Evolutionary conservation across 1,140 invertebrate species (phyloP).

Genomic region (Scaptomyza hsui): DNA sequence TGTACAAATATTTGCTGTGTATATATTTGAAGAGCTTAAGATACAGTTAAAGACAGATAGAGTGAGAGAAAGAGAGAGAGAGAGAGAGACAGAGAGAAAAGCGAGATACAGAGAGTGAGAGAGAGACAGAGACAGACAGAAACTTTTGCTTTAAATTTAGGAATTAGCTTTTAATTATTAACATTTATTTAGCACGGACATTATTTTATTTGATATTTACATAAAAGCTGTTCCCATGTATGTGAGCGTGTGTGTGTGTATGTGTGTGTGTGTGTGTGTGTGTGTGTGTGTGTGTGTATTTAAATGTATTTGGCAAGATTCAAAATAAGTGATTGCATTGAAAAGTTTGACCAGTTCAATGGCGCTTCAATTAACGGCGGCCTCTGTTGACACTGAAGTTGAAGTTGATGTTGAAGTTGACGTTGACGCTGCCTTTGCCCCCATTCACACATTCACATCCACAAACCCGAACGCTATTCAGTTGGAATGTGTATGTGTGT

Average conservation of each 20-base stretch:
- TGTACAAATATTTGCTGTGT: conserved; percentile 6
- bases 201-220: conserved; percentile 26
- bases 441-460: conserved; percentile 6
- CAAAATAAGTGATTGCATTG: conserved; percentile 4
- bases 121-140: conserved; percentile 13
- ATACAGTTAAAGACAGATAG: conserved; percentile 28
- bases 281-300: neutral
- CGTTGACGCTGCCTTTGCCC: conserved; percentile 27
- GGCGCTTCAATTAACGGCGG: conserved; percentile 16
- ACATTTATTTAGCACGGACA: conserved; percentile 30
- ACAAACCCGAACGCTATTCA: neutral
- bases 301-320: conserved; percentile 14
- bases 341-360: conserved; percentile 36
- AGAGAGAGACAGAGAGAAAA: conserved; percentile 7
- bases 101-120: conserved; percentile 6
- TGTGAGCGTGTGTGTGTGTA: conserved; percentile 11
- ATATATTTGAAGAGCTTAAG: conserved; percentile 14
- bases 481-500: neutral
- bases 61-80: conserved; percentile 13
- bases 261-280: conserved; percentile 3
- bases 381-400: conserved; percentile 6
- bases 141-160: conserved; percentile 1
- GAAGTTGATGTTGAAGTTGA: conserved; percentile 17
- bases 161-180: conserved; percentile 15
- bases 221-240: conserved; percentile 31